Evolutionary conservation across 2,797 vertebrate species (phyloP).

Genomic region (Jordanella pulchra): DNA sequence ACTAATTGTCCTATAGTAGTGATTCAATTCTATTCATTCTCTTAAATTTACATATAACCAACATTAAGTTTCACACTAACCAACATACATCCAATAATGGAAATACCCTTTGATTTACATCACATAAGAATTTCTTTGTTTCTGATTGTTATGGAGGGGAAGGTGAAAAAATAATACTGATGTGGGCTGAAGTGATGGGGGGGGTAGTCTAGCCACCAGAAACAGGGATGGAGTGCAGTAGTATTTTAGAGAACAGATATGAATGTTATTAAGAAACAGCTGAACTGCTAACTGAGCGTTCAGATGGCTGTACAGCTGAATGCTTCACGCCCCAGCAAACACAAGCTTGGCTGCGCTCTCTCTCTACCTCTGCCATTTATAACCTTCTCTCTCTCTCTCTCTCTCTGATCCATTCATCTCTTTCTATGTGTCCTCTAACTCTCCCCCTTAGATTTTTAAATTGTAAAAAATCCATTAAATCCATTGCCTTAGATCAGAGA

Average conservation of each 20-base stretch:
- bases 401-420: conserved; percentile 30
- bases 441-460: conserved; percentile 47
- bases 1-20: background rate
- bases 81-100: background rate
- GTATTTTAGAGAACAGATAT: conserved; percentile 42
- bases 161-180: conserved; percentile 6
- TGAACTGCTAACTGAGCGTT: conserved; percentile 47
- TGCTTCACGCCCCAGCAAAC: conserved; percentile 50
- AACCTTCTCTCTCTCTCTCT: conserved; percentile 35
- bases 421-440: conserved; percentile 46
- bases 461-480: conserved; percentile 58
- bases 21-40: background rate
- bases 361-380: conserved; percentile 17
- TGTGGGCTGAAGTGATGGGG: conserved; percentile 1
- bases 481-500: conserved; percentile 46
- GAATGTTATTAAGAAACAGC: conserved; percentile 59
- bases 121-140: background rate
- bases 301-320: conserved; percentile 44
- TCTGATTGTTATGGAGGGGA: background rate
- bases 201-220: background rate
- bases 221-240: conserved; percentile 18
- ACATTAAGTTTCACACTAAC: too few relatives aligned
- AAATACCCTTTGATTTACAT: background rate
- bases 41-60: too few relatives aligned
- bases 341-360: conserved; percentile 30